phyloP scores from a whole-genome alignment of 2,797 vertebrate genomes.

The Danio jaintianensis region DNA sequence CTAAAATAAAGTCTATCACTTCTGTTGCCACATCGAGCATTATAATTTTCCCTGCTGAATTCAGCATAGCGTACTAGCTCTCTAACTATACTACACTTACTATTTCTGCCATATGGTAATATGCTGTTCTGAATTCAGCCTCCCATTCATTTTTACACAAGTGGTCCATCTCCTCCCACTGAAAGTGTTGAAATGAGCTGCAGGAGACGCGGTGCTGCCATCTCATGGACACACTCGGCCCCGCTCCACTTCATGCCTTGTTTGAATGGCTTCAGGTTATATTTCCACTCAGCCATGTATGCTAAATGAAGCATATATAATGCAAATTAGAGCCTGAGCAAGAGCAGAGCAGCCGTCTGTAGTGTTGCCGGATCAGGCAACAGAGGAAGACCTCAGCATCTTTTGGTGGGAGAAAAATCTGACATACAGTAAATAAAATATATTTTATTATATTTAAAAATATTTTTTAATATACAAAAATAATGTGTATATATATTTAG shows the following conservation, averaged over 20 bases:
- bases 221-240: conserved; percentile 68
- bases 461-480: too few species aligned
- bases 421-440: neutral
- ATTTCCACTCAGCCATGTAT: conserved; percentile 77
- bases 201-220: conserved; percentile 59
- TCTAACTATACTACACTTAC: neutral
- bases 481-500: too few species aligned
- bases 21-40: neutral
- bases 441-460: too few species aligned
- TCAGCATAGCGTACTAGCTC: neutral
- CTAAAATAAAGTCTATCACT: neutral
- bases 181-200: conserved; percentile 2
- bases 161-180: conserved; percentile 11
- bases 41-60: neutral
- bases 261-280: conserved; percentile 74
- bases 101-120: neutral
- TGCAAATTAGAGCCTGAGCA: conserved; percentile 69
- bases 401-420: conserved; percentile 53
- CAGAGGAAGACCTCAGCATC: conserved; percentile 72
- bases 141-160: conserved; percentile 13
- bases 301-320: conserved; percentile 81
- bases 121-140: conserved; percentile 4
- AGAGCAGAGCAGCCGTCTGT: conserved; percentile 62
- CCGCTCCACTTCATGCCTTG: conserved; percentile 65
- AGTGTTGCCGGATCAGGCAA: conserved; percentile 68